A percentile compares a stretch with the other conserved stretches of the same genome.
These are phyloP conservation scores for Ailurus styani DNA, from an alignment of 2,113 vertebrate genomes.

Conservation along the genomic window DNA sequence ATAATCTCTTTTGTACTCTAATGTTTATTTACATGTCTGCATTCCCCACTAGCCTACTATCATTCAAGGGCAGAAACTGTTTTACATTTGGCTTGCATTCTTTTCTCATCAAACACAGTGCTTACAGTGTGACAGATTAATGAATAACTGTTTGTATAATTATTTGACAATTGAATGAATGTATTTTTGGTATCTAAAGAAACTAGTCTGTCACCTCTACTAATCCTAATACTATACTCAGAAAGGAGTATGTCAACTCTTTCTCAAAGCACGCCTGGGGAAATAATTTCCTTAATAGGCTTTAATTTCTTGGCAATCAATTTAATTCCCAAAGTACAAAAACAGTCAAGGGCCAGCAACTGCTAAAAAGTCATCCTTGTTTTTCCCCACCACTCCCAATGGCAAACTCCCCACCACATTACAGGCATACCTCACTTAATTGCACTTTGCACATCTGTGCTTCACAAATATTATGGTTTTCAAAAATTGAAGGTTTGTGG, in stretches of 20 bases:
- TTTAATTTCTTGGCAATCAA: constrained; percentile 14
- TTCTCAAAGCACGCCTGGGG: neutral
- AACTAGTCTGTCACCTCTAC: neutral
- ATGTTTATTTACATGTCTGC: neutral
- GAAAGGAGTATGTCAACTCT: neutral
- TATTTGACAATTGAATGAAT: neutral
- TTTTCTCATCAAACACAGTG: neutral
- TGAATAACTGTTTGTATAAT: neutral
- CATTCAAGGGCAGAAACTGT: neutral
- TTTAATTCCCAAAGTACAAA: neutral
- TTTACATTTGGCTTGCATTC: neutral
- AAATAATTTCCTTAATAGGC: neutral
- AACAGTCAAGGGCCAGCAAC: neutral
- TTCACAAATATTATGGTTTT: neutral
- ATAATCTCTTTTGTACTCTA: neutral
- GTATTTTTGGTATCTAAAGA: neutral
- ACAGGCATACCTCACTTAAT: neutral
- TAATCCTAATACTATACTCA: neutral
- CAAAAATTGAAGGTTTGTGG: neutral
- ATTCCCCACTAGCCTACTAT: neutral
- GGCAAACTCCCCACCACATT: neutral
- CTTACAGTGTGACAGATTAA: neutral
- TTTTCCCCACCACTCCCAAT: neutral
- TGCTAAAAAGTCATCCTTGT: neutral
- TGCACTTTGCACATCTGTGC: neutral